Evolutionary conservation across 1,140 invertebrate genomes (phyloP), one percentile per base, ranked within the genome.

Genomic region (Zeugodacus cucurbitae): DNA sequence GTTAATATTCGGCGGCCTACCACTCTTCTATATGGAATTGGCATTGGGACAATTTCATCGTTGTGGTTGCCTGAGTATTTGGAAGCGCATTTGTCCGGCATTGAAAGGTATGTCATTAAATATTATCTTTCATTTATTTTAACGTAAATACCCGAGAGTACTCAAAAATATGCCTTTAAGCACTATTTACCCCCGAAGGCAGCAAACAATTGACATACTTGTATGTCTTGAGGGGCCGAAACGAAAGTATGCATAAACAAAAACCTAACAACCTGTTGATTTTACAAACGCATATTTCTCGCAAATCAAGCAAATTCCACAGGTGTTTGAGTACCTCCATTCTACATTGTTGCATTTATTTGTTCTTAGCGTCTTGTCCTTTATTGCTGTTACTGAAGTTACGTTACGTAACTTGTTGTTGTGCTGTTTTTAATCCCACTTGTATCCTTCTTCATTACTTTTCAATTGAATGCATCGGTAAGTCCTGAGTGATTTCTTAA

Each of bases 11-110:
- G 98, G 97, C 7, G 98, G 98, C 11, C 95, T 99, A 17, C 98
- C 98, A 1, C 94, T 99, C 32, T 99, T 99, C 94, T 98, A 98
- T 93, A 97, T 99, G 97, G 98, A 99, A 94, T 92, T 99, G 89
- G 97, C 98, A 2, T 94, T 99, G 87, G 98, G 98, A 22, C 98
- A 98, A 92, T 98, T 98, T 94, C 97, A 98, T 94, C 95, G 97
- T 26, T 97, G 97, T 91, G 98, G 98, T 32, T 98, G 98, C 91
- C 95, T 98, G 37, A 97, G 97, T n/a, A 96, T 98, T 78, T 99
- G 99, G 98, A 97, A 97, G 89, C 95, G 97, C 90, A 98, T 99
- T 90, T 99, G 98, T 94, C 99, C 99, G 0, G 97, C 98, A 48
- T 95, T 99, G 44, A 99, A 99, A 96, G 99, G 98, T 99, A 94